phyloP scores from a whole-genome alignment of 2,888 invertebrate genomes.

The Thecophora atra region DNA sequence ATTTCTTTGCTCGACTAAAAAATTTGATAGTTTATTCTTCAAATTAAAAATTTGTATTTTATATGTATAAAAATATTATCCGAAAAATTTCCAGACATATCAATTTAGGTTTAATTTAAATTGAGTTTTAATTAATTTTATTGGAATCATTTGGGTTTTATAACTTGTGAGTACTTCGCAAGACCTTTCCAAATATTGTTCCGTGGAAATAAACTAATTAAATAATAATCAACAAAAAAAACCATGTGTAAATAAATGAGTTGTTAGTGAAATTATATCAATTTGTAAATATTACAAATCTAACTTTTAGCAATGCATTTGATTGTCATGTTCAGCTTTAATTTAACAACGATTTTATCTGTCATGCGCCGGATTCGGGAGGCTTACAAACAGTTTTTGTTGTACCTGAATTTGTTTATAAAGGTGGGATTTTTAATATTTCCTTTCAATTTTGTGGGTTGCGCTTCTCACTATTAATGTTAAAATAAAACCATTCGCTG shows the following conservation, averaged over 20 bases:
- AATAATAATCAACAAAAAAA: background rate
- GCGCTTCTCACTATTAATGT: no score
- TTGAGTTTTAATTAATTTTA: background rate
- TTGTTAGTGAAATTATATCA: background rate
- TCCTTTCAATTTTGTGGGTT: no score
- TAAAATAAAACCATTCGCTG: no score
- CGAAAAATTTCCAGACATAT: no score
- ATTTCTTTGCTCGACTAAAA: no score
- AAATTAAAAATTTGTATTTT: no score
- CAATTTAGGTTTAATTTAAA: background rate
- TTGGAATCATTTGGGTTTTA: constrained; percentile 6
- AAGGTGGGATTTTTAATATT: no score
- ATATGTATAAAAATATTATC: no score
- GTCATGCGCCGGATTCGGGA: background rate
- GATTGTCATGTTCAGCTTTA: background rate
- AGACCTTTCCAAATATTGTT: background rate
- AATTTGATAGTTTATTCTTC: no score
- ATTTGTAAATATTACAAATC: constrained; percentile 15
- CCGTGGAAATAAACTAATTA: background rate
- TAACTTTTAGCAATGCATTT: constrained; percentile 21
- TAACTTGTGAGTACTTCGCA: background rate
- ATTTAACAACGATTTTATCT: no score
- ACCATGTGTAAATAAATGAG: constrained; percentile 3
- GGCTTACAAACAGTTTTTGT: no score
- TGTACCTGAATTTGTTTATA: no score